Evolutionary conservation across 2,888 invertebrate genomes (phyloP), one percentile per base, ranked within the genome.

Genomic region (Drosophila macrospina): DNA sequence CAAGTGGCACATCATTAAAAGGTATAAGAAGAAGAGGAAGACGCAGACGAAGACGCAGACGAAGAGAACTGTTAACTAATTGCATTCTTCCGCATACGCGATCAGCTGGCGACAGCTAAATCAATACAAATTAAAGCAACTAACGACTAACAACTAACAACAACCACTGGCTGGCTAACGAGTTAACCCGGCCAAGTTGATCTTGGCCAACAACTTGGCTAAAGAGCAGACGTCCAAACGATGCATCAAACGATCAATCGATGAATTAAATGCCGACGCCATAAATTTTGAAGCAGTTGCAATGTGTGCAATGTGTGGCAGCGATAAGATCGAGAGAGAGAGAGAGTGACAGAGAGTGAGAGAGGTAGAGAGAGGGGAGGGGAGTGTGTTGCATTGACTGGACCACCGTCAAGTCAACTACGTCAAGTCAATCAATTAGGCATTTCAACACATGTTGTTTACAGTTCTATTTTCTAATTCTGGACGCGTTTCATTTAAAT

Each of bases 381-480:
- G 0, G 30, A 10, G 34, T 15, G 13, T 5, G n/a, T 15, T 51
- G 24, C 52, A 37, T n/a, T 20, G 44, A 45, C 56, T 26, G 48
- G 32, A 70, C 69, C 74, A 76, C 78, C 63, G 34, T 66, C 67
- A 60, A 63, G 66, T 66, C 68, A 70, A 70, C 54, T 44, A 57
- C 73, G 69, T 71, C 81, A 77, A 88, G 88, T 84, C 86, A 84
- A 88, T 86, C 86, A 86, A 86, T 86, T 86, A 86, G 82, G 72
- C 78, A 88, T 84, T 86, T 84, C 81, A 84, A 84, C 86, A 86
- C 83, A 83, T 86, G 86, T 80, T 86, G 86, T 86, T 86, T 88
- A 88, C 88, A 80, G 86, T 83, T 86, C 52, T 30, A 30, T 37
- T 39, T 39, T 51, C 51, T 51, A 52, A 39, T 41, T 85, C 84